Percentiles rank a stretch among this genome's conserved stretches.
These are phyloP conservation scores for Chydorus sphaericus DNA, from an alignment of 2,888 invertebrate genomes.

Conservation along the genomic window DNA sequence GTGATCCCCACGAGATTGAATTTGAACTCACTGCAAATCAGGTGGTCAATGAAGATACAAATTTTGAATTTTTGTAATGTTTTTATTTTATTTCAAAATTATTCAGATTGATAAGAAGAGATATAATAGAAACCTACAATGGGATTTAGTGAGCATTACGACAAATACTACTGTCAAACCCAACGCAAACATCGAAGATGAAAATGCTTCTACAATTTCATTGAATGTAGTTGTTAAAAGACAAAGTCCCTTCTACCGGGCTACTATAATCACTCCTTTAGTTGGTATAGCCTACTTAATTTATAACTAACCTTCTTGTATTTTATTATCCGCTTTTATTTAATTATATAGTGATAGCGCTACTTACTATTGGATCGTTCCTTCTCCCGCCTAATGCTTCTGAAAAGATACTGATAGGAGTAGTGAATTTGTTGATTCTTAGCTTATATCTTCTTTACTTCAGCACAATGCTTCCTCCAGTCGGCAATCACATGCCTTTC, in stretches of 20 bases:
- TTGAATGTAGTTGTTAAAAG: slow-evolving; percentile 38
- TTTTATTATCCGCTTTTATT: slow-evolving; percentile 17
- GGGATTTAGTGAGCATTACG: slow-evolving; percentile 15
- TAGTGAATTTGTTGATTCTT: slow-evolving; percentile 41
- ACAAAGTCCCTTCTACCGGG: slow-evolving; percentile 42
- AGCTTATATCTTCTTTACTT: slow-evolving; percentile 48
- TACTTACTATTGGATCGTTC: slow-evolving; percentile 43
- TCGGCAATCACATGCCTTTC: slow-evolving; percentile 39
- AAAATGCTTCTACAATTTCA: slow-evolving; percentile 39
- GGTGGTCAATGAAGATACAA: slow-evolving; percentile 15
- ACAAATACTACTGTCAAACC: slow-evolving; percentile 26
- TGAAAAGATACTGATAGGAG: slow-evolving; percentile 42
- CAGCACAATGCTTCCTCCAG: slow-evolving; percentile 39
- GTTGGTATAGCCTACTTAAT: slow-evolving; percentile 24
- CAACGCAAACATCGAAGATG: slow-evolving; percentile 36
- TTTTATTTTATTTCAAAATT: neutral
- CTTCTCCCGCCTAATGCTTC: slow-evolving; percentile 50
- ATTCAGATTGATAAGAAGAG: neutral
- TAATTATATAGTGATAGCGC: slow-evolving; percentile 42
- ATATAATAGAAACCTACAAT: neutral
- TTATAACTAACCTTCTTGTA: neutral
- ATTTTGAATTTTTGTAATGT: neutral
- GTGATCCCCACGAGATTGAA: slow-evolving; percentile 32
- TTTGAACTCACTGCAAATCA: slow-evolving; percentile 22
- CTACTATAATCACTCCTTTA: slow-evolving; percentile 46